Evolutionary conservation across 2,797 vertebrate species (phyloP).

Genomic region (Enteromius anoplus): DNA sequence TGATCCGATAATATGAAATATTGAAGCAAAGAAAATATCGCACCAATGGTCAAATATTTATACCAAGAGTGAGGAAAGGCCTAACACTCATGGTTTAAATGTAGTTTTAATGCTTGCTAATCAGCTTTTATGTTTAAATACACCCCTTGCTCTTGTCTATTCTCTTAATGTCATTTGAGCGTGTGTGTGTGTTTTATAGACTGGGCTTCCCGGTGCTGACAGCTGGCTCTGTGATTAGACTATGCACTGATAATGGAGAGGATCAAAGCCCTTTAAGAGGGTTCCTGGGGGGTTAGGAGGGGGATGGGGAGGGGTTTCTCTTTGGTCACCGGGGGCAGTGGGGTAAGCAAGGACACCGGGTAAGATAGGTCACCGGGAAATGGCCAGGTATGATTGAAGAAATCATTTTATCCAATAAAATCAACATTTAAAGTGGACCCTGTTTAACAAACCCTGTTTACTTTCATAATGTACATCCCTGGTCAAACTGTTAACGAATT

Average conservation of each 20-base stretch:
- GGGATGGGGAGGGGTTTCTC: conserved; percentile 30
- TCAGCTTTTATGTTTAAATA: conserved; percentile 78
- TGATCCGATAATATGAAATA: background rate
- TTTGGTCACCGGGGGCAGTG: conserved; percentile 44
- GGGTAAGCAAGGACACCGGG: conserved; percentile 26
- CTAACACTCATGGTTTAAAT: conserved; percentile 63
- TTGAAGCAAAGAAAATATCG: background rate
- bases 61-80: conserved; percentile 12
- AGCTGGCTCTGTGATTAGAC: conserved; percentile 80
- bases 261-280: conserved; percentile 72
- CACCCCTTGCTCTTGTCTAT: conserved; percentile 65
- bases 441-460: background rate
- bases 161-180: conserved; percentile 58
- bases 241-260: conserved; percentile 69
- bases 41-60: background rate
- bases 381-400: background rate
- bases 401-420: background rate
- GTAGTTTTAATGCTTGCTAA: conserved; percentile 67
- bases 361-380: conserved; percentile 1
- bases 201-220: conserved; percentile 65
- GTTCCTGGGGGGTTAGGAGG: conserved; percentile 66
- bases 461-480: background rate
- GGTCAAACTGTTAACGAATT: background rate
- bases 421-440: background rate
- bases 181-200: conserved; percentile 21